Evolutionary conservation across 2,113 vertebrate species (phyloP), one percentile per base, ranked within the genome.

Genomic region (Labeo rohita): DNA sequence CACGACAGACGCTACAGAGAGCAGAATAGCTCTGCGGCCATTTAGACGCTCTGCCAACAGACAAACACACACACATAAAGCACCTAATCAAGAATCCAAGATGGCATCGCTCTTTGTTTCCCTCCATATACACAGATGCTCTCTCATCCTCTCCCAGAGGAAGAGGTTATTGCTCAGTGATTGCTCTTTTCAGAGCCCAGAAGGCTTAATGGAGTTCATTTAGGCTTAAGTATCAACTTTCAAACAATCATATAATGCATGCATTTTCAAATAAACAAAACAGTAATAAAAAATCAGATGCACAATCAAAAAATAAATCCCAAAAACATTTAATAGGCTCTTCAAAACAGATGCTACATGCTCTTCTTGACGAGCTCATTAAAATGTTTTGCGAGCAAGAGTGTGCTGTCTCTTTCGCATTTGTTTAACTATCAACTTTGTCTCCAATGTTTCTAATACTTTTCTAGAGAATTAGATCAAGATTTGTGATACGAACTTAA

Each of bases 41-140:
- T 82, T 82, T 36, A 80, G 16, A 50, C 52, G 47, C 47, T 52
- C 10, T 85, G 73, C 61, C 59, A 49, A 77, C 7, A 16, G 56
- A 68, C 77, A 68, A 15, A 63, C 11, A 84, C 74, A 84, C 68
- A 87, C 82, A 87, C 63, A 66, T 54, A 59, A 50, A 54, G 12
- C 43, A 73, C 23, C 6, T 52, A 45, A 16, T 73, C 63, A 75
- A 86, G 86, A 89, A 70, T 84, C 59, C 21, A 84, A 82, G 80
- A 89, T 50, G 61, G 65, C 84, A 85, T 75, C 4, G 34, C 61
- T 87, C 83, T 78, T 77, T 74, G 36, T 61, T 70, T 83, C 23
- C 49, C 23, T 80, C 52, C 59, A 47, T 73, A 75, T 52, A 65
- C 54, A 49, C 76, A 87, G 76, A 59, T 43, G 76, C 50, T 79